These are phyloP conservation scores for Anneissia japonica DNA, from an alignment of 35 echinoderm and acorn worm genomes.

Conservation along the genomic window DNA sequence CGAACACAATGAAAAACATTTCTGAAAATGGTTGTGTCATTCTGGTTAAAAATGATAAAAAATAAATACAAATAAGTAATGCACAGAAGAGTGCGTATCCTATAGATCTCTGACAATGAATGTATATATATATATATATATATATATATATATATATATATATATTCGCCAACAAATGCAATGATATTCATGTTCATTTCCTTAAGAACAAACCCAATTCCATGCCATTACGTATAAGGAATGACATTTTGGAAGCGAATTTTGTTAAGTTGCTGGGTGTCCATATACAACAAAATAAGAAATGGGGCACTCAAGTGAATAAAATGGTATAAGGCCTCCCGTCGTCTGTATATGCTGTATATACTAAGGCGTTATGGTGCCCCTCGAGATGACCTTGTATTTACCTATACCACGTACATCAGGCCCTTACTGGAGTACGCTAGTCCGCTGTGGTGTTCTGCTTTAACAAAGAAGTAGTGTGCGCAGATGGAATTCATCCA, in stretches of 20 bases:
- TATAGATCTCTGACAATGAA: too few relatives aligned
- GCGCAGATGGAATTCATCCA: not conserved
- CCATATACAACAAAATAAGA: not conserved
- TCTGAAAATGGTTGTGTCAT: too few relatives aligned
- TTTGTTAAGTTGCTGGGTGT: conserved; percentile 4
- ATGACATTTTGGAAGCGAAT: not conserved
- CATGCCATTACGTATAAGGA: not conserved
- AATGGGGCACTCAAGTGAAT: not conserved
- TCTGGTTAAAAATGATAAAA: too few relatives aligned
- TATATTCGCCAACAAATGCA: conserved; percentile 6
- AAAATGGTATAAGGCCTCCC: not conserved
- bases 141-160: too few relatives aligned
- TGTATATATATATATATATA: too few relatives aligned
- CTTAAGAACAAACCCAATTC: not conserved
- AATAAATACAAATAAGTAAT: too few relatives aligned
- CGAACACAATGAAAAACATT: too few relatives aligned
- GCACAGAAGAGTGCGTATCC: too few relatives aligned
- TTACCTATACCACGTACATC: not conserved
- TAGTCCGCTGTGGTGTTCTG: not conserved
- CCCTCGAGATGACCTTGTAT: not conserved
- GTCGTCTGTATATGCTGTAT: not conserved
- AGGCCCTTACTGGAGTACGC: not conserved
- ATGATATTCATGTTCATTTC: not conserved
- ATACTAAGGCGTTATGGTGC: not conserved
- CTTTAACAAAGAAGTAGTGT: not conserved